Base-by-base conservation (phyloP, 2,113 vertebrate species). In the Vulpes ferrilata region DNA sequence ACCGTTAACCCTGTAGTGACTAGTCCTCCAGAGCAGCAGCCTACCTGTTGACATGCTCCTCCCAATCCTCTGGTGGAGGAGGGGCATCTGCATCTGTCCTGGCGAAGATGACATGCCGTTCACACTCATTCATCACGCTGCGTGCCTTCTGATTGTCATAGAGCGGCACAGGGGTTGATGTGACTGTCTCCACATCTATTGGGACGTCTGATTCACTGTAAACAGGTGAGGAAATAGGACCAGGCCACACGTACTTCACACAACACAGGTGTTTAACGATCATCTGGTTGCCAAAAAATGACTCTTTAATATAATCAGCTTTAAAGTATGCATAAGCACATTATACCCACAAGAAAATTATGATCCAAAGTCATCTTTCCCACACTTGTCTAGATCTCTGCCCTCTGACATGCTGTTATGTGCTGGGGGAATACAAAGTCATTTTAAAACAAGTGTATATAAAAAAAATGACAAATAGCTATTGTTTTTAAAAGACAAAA, bases 131-230 rank as follows among this genome's bases (percentile, higher is more conserved):
- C 99, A 99, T 99, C 97, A 99, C 99, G 27, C 99, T 99, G 0
- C 99, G 99, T 0, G 99, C 99, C 98, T 99, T 99, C 96, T 99
- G 99, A 96, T 99, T 99, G 98, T 99, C 99, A 13, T 99, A 99
- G 0, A 99, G 99, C 0, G 99, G 99, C 98, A 99, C 88, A 0
- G 99, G 99, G 1, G 98, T 99, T 2, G 99, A 98, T 0, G 98
- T 99, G 93, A 99, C 99, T 0, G 99, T 99, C 98, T 99, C 99
- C 67, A 99, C 99, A 0, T 99, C 99, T 15, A 99, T 98, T 79
- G 99, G 97, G 81, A 99, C 93, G 1, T 99, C 99, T 0, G 99
- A 99, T 73, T 99, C 99, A 48, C 99, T 99, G 99, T 11, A 97
- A 88, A 88, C 10, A 84, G 53, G 19, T 12, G 67, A 22, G 4